Base-by-base conservation (phyloP, 2,113 vertebrate species). In the Clarias gariepinus region DNA sequence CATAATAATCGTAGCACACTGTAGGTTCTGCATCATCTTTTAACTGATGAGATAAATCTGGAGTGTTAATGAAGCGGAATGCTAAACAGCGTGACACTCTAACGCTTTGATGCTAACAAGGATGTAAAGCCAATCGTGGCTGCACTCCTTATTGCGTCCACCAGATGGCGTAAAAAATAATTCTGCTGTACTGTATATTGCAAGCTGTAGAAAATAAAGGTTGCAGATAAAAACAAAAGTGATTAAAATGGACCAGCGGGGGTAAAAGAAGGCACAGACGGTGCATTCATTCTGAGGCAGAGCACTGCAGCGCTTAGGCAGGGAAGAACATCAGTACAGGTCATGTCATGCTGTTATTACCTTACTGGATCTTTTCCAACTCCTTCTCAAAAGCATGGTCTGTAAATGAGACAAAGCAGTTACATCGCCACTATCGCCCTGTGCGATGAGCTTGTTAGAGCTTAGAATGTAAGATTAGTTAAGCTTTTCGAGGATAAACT, bases 301-400 rank as follows among this genome's bases (percentile, higher is more conserved):
- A 93, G 87, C 91, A 88, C 88, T 92, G 90, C 90, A 89, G 89
- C 87, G 89, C 87, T 89, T 77, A 84, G 83, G n/a, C 82, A 91
- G 90, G 88, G 89, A 5, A 91, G 88, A 89, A 89, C 88, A 71
- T 84, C 81, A 60, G 86, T 84, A 79, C 57, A 86, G 55, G 66
- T n/a, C 41, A 41, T 61, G n/a, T 93, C 96, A 97, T 96, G 96
- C 93, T 95, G 95, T 92, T 95, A 95, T 99, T 99, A 99, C 98
- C 98, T 99, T 99, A 98, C 97, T 97, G 95, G 97, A 97, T 97
- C 97, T 96, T 96, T 98, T 99, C 97, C 97, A 99, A 97, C 96
- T 98, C 96, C 97, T 98, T 97, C 97, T 98, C 97, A 97, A 98
- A 96, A 97, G 96, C 96, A 97, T 96, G 93, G 96, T 98, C 98